Conservation (phyloP, 1,140 invertebrate genomes). For the Venturia canescens region DNA sequence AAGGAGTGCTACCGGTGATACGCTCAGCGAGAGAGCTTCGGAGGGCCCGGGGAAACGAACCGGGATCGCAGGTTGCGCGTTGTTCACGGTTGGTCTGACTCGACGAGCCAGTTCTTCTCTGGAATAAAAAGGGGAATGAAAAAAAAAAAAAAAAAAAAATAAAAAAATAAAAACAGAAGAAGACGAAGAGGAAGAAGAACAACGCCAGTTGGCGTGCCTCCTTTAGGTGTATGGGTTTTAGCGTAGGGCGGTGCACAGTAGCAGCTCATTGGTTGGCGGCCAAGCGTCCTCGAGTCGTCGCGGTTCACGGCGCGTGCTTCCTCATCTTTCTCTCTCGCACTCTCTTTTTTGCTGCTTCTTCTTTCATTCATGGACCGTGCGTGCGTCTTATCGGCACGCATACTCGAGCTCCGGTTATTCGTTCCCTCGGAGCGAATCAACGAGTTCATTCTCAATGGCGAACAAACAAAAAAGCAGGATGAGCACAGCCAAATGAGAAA, state of each 20-base stretch:
- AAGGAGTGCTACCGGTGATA: slow-evolving; percentile 34
- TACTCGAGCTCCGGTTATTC: slow-evolving; percentile 3
- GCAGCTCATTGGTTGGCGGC: slow-evolving; percentile 73
- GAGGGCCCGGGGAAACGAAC: slow-evolving; percentile 43
- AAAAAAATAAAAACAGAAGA: slow-evolving; percentile 50
- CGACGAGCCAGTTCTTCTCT: slow-evolving; percentile 44
- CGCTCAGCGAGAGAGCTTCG: slow-evolving; percentile 44
- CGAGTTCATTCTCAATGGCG: background rate
- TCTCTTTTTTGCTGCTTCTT: background rate
- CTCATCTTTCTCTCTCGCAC: slow-evolving; percentile 15
- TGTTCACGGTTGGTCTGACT: slow-evolving; percentile 61
- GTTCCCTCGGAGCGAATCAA: slow-evolving; percentile 10
- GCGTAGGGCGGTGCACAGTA: slow-evolving; percentile 75
- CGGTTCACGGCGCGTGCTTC: slow-evolving; percentile 36
- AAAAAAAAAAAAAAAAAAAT: slow-evolving; percentile 52
- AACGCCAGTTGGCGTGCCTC: slow-evolving; percentile 68
- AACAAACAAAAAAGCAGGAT: slow-evolving; percentile 11
- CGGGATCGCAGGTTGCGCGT: slow-evolving; percentile 66
- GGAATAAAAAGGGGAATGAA: slow-evolving; percentile 45
- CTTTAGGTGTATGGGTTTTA: slow-evolving; percentile 56
- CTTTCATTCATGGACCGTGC: slow-evolving; percentile 51
- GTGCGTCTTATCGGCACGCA: slow-evolving; percentile 52
- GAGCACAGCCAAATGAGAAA: slow-evolving; percentile 37
- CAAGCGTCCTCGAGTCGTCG: slow-evolving; percentile 53
- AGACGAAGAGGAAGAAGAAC: slow-evolving; percentile 54